Evolutionary conservation across 1,140 invertebrate genomes (phyloP), one percentile per base, ranked within the genome.

Genomic region (Neocloeon triangulifer): DNA sequence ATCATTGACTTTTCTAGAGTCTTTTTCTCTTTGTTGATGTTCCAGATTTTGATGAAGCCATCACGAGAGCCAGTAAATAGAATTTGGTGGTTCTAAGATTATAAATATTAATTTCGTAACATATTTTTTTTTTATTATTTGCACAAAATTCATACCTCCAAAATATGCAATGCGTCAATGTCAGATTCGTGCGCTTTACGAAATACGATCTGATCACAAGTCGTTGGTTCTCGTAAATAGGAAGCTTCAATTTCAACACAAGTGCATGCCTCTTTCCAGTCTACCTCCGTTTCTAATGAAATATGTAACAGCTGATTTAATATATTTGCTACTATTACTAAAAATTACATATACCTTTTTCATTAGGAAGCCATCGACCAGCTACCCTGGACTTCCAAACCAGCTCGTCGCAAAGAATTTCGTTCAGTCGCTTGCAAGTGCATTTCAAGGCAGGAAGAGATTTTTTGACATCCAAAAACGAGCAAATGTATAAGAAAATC

Each of bases 311-410:
- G n/a, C n/a, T n/a, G n/a, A n/a, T n/a, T n/a, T n/a, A n/a, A n/a
- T n/a, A n/a, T n/a, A n/a, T n/a, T n/a, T n/a, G n/a, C n/a, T n/a
- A 32, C 39, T 41, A 43, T 44, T 45, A 33, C 41, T 39, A 49
- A 41, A 40, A 20, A 43, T 37, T 33, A 35, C 31, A 39, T 29
- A 35, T 42, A 22, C 6, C 14, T 32, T 47, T 53, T 34, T 34
- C 40, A 33, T 39, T 32, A 33, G 51, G 42, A 34, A 43, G 48
- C 39, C 48, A 55, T 33, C 50, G 43, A 39, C 43, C 41, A 27
- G 25, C 46, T 17, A 54, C 51, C 36, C 48, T 46, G 19, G 40
- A 37, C 47, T 48, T 55, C 53, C 53, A 55, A 12, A 53, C 27
- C 15, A 43, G 49, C 31, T 51, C 40, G 36, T 54, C 50, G 16